Evolutionary conservation across 1,140 invertebrate species (phyloP), one percentile per base, ranked within the genome.

Genomic region (Drosophila teissieri): DNA sequence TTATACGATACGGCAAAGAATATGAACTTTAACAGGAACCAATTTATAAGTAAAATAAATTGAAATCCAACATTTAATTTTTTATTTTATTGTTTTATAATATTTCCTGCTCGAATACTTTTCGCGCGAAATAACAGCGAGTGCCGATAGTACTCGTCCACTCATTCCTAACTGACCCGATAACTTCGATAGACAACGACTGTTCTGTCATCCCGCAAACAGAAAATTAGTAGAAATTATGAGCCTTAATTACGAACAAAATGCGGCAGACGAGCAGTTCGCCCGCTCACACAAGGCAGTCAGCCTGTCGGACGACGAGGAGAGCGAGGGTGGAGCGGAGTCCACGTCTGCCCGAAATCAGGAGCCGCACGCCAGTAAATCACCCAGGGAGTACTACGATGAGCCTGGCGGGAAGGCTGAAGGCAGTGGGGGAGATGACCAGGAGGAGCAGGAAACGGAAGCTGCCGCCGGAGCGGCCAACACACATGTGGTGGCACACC

Each of bases 401-500:
- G 56, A 60, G n/a, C 42, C 60, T 31, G 39, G 46, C 27, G n/a
- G 45, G 22, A 22, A 60, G 60, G 11, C 10, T n/a, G 42, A 55
- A 34, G 48, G 24, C 11, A 15, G 24, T 14, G 61, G 45, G 2
- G 40, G 6, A 3, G 77, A 53, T 10, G 36, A 51, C 10, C 46
- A 8, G 24, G 17, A n/a, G 54, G 31, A 34, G 61, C 24, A 60
- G 31, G 53, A 57, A 27, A 45, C 61, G 6, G 52, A 34, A 15
- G 19, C 53, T 11, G 44, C 49, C 17, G 62, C 44, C 1, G 61
- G 57, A 8, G 76, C 83, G n/a, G 91, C 80, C 15, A 91, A 95
- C 80, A 92, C 94, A 53, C 93, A 92, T 74, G 93, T 97, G 14
- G 96, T 98, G 12, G 97, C 97, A 7, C 94, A 95, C 19, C 97